Conservation (phyloP, 2,113 vertebrate genomes). For the Corapipo altera region DNA sequence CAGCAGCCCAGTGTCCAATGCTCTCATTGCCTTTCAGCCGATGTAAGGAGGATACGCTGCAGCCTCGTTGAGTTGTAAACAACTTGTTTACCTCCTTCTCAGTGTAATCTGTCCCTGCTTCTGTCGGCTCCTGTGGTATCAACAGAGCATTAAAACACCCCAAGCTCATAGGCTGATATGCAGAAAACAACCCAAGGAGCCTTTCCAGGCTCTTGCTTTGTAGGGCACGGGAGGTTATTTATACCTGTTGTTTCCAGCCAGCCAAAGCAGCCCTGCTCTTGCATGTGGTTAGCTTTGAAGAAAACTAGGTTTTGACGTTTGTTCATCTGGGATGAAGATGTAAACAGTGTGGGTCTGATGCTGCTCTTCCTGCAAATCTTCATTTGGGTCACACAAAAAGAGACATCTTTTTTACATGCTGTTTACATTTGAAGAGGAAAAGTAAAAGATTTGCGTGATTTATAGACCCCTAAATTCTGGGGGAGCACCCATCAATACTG, state of each 20-base stretch:
- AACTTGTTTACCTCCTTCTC: constrained; percentile 48
- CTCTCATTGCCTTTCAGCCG: neutral
- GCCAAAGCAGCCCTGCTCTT: neutral
- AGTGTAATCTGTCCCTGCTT: constrained; percentile 38
- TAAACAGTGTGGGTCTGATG: neutral
- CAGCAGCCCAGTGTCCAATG: neutral
- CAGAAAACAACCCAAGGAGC: constrained; percentile 25
- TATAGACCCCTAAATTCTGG: neutral
- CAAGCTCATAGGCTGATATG: constrained; percentile 20
- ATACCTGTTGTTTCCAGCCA: constrained; percentile 3
- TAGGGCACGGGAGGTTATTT: neutral
- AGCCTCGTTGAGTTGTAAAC: constrained; percentile 17
- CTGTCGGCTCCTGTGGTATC: constrained; percentile 13
- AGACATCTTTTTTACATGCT: neutral
- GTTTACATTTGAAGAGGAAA: neutral
- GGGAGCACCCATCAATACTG: neutral
- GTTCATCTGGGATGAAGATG: neutral
- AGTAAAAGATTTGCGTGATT: neutral
- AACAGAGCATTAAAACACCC: constrained; percentile 46
- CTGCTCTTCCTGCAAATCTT: neutral
- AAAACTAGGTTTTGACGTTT: neutral
- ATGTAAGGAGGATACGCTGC: neutral
- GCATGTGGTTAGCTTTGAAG: neutral
- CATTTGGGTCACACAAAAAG: neutral
- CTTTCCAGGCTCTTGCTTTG: constrained; percentile 1